Evolutionary conservation across 2,113 vertebrate species (phyloP).

Genomic region (Lepus americanus): DNA sequence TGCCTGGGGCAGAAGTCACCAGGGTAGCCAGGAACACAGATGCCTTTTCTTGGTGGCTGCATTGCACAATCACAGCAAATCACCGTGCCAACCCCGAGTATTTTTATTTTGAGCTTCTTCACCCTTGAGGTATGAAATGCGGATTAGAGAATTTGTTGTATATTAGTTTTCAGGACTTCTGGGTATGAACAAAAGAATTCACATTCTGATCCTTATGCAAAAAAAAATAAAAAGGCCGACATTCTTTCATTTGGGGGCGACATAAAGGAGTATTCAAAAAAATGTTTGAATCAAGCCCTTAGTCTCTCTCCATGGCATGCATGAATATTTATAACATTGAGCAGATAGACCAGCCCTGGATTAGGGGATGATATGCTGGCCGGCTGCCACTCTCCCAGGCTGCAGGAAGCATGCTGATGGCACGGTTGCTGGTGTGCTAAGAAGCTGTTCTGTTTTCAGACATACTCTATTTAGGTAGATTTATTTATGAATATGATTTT

Average conservation of each 20-base stretch:
- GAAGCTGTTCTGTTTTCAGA: slow-evolving; percentile 82
- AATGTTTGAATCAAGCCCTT: slow-evolving; percentile 87
- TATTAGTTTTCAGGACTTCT: slow-evolving; percentile 87
- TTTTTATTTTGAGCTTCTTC: slow-evolving; percentile 84
- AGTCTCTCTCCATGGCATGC: slow-evolving; percentile 85
- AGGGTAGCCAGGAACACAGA: slow-evolving; percentile 53
- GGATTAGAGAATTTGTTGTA: slow-evolving; percentile 87
- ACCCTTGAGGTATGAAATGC: slow-evolving; percentile 87
- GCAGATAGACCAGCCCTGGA: slow-evolving; percentile 85
- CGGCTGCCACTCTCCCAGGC: slow-evolving; percentile 84
- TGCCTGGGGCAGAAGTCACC: slow-evolving; percentile 72
- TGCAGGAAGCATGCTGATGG: slow-evolving; percentile 75
- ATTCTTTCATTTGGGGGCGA: slow-evolving; percentile 86
- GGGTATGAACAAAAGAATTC: slow-evolving; percentile 88
- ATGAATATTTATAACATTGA: slow-evolving; percentile 91
- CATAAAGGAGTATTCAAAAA: slow-evolving; percentile 89
- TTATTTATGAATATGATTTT: slow-evolving; percentile 75
- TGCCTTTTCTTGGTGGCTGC: slow-evolving; percentile 53
- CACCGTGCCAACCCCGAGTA: slow-evolving; percentile 69
- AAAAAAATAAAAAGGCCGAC: slow-evolving; percentile 75
- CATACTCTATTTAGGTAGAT: slow-evolving; percentile 79
- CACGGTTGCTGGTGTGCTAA: slow-evolving; percentile 73
- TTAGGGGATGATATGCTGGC: slow-evolving; percentile 87
- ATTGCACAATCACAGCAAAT: slow-evolving; percentile 47
- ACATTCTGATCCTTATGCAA: slow-evolving; percentile 85